phyloP scores from a whole-genome alignment of 2,888 invertebrate genomes.

The Hypercompe scribonia region DNA sequence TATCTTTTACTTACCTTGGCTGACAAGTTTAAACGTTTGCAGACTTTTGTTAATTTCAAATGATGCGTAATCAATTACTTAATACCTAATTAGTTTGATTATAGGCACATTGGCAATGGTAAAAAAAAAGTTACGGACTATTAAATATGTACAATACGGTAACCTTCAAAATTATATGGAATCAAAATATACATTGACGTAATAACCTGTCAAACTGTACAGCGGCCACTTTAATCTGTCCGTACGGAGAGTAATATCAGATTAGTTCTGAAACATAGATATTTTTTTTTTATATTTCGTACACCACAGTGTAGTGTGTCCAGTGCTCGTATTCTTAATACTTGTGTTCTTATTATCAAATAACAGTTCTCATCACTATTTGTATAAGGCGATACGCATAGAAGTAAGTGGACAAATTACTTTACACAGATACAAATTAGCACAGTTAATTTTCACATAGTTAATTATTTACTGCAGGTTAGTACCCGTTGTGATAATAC shows the following conservation, averaged over 20 bases:
- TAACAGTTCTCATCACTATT: constrained; percentile 11
- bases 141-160: constrained; percentile 4
- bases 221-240: constrained; percentile 54
- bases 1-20: not conserved
- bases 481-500: constrained; percentile 36
- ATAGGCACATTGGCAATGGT: not conserved
- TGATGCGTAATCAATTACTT: not conserved
- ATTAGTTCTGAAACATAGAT: constrained; percentile 31
- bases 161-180: constrained; percentile 35
- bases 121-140: not conserved
- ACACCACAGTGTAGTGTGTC: constrained; percentile 23
- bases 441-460: constrained; percentile 36
- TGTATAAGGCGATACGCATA: constrained; percentile 13
- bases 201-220: constrained; percentile 45
- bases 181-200: constrained; percentile 40
- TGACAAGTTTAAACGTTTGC: not conserved
- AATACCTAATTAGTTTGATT: not conserved
- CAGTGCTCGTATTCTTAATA: constrained; percentile 11
- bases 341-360: constrained; percentile 24
- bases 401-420: constrained; percentile 27
- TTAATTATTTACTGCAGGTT: constrained; percentile 43
- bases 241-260: constrained; percentile 42
- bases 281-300: constrained; percentile 16
- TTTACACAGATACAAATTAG: constrained; percentile 43
- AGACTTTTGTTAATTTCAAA: not conserved